Percentiles rank a stretch among this genome's conserved stretches.
Conservation (phyloP, 2,888 invertebrate genomes). For the Cantharis lateralis region DNA sequence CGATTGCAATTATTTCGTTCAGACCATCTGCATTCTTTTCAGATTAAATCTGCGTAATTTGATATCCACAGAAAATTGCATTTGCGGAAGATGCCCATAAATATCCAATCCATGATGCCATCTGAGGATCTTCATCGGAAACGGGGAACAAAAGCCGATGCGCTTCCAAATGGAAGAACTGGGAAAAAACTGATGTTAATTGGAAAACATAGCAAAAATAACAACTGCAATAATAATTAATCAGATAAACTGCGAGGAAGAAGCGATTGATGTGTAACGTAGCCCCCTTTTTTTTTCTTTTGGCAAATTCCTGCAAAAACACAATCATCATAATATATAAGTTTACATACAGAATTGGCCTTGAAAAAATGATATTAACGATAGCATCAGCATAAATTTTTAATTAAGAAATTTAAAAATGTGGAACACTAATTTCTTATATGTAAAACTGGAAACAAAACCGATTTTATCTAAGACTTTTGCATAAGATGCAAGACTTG, state of each 20-base stretch:
- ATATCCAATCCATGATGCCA: too few relatives aligned
- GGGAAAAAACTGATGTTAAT: background rate
- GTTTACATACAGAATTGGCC: background rate
- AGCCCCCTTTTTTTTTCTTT: background rate
- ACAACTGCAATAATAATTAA: background rate
- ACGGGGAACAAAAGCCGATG: too few relatives aligned
- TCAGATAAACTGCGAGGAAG: background rate
- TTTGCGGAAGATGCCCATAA: background rate
- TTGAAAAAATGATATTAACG: background rate
- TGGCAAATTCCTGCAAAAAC: background rate
- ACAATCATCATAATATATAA: background rate
- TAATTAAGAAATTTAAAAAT: conserved; percentile 1
- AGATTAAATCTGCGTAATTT: background rate
- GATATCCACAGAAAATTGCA: background rate
- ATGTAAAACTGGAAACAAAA: background rate
- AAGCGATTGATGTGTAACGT: background rate
- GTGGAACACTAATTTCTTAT: conserved; percentile 1
- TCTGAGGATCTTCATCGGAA: too few relatives aligned
- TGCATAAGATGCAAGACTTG: conserved; percentile 8
- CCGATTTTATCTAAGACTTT: conserved; percentile 7
- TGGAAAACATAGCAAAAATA: background rate
- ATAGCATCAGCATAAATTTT: background rate
- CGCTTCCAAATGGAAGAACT: background rate
- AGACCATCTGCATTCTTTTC: background rate
- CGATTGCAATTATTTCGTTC: background rate